These are phyloP conservation scores for Yponomeuta cagnagella DNA, from an alignment of 2,888 invertebrate species.

Conservation along the genomic window DNA sequence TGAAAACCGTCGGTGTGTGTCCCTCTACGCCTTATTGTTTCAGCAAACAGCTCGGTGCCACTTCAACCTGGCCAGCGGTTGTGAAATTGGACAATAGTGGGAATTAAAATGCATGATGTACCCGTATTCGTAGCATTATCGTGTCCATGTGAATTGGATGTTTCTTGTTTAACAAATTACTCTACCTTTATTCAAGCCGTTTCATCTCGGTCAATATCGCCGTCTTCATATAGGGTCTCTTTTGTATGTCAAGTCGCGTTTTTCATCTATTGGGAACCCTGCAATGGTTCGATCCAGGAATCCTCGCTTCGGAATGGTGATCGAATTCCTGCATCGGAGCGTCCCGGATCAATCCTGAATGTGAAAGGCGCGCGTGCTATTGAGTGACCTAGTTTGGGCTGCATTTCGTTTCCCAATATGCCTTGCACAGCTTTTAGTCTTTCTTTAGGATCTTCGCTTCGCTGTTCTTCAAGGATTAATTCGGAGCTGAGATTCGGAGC, in stretches of 20 bases:
- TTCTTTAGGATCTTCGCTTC: neutral
- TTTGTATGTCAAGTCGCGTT: neutral
- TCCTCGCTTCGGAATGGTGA: slow-evolving; percentile 2
- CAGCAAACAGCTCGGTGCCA: slow-evolving; percentile 34
- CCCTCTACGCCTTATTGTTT: slow-evolving; percentile 37
- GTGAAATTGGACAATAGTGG: slow-evolving; percentile 28
- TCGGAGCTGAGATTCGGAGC: neutral
- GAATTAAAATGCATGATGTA: slow-evolving; percentile 22
- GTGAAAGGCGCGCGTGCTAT: slow-evolving; percentile 29
- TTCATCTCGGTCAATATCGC: neutral
- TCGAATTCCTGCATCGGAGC: slow-evolving; percentile 3
- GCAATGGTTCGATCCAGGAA: neutral
- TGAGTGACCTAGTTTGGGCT: slow-evolving; percentile 10
- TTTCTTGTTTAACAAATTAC: slow-evolving; percentile 5
- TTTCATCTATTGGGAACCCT: neutral
- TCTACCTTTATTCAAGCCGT: neutral
- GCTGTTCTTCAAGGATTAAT: neutral
- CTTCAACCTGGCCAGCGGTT: slow-evolving; percentile 30
- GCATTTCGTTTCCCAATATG: neutral
- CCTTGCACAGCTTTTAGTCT: neutral
- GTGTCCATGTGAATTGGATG: slow-evolving; percentile 8
- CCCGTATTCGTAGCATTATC: slow-evolving; percentile 13
- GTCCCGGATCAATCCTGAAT: slow-evolving; percentile 1
- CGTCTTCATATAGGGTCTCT: neutral
- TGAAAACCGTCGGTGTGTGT: slow-evolving; percentile 35